Evolutionary conservation across 2,113 vertebrate species (phyloP).

Genomic region (Xiphorhynchus elegans): DNA sequence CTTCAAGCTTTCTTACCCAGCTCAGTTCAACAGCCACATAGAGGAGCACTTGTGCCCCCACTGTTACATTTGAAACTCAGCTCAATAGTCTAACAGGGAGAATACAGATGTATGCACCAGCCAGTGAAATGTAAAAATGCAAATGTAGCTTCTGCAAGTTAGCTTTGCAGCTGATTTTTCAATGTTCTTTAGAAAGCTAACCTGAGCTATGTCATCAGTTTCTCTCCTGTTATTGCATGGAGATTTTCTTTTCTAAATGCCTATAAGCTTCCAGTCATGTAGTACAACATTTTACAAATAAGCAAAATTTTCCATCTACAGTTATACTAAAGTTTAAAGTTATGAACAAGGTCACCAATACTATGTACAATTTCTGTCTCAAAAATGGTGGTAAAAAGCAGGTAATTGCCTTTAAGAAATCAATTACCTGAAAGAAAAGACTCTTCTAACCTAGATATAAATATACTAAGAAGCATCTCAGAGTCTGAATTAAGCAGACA

Average conservation of each 20-base stretch:
- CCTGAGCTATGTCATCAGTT: neutral
- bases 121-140: neutral
- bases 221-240: neutral
- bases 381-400: neutral
- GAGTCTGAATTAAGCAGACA: constrained; percentile 27
- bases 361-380: neutral
- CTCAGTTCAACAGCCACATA: neutral
- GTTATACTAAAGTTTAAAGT: neutral
- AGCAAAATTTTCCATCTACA: neutral
- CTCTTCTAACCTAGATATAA: constrained; percentile 18
- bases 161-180: neutral
- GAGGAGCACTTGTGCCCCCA: neutral
- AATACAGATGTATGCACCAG: neutral
- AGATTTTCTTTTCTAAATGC: neutral
- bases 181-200: neutral
- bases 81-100: neutral
- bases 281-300: neutral
- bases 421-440: neutral
- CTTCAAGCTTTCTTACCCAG: neutral
- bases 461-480: constrained; percentile 17
- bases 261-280: neutral
- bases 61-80: neutral
- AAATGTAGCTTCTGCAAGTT: neutral
- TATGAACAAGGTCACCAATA: neutral
- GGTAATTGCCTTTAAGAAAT: constrained; percentile 3